These are phyloP conservation scores for Isaurus tuberculatus DNA, from an alignment of 92 coral and sea anemone genomes.

Conservation along the genomic window DNA sequence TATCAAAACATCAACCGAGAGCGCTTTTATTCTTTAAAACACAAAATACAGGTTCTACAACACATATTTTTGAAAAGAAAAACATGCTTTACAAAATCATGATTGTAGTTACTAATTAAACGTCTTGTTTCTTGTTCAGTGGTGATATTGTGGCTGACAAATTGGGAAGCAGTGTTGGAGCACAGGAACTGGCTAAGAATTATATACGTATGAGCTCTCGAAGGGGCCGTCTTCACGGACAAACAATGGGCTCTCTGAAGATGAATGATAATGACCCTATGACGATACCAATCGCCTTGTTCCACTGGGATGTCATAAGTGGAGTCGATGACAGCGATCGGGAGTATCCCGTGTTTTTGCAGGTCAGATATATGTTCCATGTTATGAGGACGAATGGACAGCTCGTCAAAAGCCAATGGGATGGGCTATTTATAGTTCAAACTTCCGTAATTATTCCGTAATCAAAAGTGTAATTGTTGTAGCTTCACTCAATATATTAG, in stretches of 20 bases:
- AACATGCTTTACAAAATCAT: background rate
- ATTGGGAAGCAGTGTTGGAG: background rate
- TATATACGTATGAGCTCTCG: conserved; percentile 84
- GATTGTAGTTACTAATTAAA: background rate
- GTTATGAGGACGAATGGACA: background rate
- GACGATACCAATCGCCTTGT: conserved; percentile 78
- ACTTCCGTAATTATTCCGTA: no score
- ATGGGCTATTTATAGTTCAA: no score
- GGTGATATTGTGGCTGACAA: conserved; percentile 17
- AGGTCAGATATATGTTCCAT: conserved; percentile 48
- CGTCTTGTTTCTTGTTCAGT: background rate
- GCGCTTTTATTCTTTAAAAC: no score
- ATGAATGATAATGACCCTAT: conserved; percentile 85
- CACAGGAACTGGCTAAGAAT: conserved; percentile 51
- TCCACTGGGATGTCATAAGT: conserved; percentile 95
- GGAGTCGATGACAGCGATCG: conserved; percentile 86
- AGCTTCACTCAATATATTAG: no score
- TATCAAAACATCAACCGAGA: no score
- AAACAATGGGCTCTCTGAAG: conserved; percentile 84
- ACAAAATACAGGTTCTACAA: no score
- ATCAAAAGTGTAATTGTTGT: no score
- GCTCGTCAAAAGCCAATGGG: background rate
- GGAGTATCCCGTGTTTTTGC: conserved; percentile 89
- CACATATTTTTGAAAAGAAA: background rate
- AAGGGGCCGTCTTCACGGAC: conserved; percentile 82